Conservation (phyloP, 2,113 vertebrate species). For the Heteronetta atricapilla region DNA sequence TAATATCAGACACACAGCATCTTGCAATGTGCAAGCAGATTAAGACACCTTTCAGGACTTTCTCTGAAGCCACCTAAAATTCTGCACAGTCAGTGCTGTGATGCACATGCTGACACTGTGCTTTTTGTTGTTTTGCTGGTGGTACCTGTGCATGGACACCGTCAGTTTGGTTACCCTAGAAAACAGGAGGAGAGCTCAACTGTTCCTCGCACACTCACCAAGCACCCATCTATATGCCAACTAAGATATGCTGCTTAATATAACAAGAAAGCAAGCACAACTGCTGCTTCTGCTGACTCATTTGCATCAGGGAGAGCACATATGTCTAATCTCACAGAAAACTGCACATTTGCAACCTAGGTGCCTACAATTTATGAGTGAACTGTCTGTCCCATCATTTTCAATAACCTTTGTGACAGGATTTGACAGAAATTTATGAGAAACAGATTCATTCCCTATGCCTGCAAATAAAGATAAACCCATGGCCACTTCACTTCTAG, state of each 20-base stretch:
- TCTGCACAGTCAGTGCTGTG: neutral
- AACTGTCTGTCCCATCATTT: neutral
- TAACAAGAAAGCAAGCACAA: neutral
- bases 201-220: neutral
- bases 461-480: neutral
- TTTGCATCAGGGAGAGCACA: neutral
- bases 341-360: neutral
- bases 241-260: neutral
- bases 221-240: neutral
- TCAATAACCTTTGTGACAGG: neutral
- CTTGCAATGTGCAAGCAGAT: neutral
- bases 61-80: neutral
- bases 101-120: fast-evolving
- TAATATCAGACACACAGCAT: neutral
- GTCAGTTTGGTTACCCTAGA: neutral
- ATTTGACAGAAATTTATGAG: neutral
- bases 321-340: neutral
- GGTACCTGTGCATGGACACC: neutral
- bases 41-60: neutral
- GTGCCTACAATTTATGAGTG: neutral
- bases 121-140: neutral
- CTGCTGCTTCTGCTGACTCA: neutral
- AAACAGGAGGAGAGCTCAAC: neutral
- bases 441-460: neutral
- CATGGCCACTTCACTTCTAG: neutral